These are phyloP conservation scores for Myzus persicae DNA, from an alignment of 1,140 invertebrate species.

Conservation along the genomic window DNA sequence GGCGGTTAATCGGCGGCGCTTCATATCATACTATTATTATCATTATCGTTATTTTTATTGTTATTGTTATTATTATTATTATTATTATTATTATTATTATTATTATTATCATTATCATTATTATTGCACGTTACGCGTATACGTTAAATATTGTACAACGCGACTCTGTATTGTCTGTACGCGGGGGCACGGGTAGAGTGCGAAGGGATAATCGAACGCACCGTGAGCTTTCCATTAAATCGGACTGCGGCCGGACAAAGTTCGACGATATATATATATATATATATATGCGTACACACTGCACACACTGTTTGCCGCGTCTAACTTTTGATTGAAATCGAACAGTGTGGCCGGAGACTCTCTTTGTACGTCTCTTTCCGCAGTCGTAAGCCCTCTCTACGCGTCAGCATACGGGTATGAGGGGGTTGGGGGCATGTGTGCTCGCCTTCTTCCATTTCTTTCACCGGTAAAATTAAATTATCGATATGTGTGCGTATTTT, in stretches of 20 bases:
- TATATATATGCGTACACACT: too few species aligned
- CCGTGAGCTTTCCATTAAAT: conserved; percentile 25
- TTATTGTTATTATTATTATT: too few species aligned
- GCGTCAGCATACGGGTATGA: neutral
- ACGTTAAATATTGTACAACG: neutral
- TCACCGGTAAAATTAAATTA: conserved; percentile 26
- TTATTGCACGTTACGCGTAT: neutral
- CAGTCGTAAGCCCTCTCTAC: neutral
- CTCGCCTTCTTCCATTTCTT: neutral
- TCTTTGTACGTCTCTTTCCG: neutral
- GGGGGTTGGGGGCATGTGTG: neutral
- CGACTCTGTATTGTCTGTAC: neutral
- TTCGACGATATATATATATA: conserved; percentile 15
- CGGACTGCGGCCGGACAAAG: neutral
- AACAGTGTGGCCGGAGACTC: neutral
- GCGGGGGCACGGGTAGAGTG: too few species aligned
- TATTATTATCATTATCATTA: neutral
- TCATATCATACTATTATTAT: neutral
- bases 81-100: neutral
- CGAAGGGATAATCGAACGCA: neutral
- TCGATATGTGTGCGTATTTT: neutral
- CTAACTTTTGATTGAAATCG: conserved; percentile 52
- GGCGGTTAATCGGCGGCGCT: neutral
- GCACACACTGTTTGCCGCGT: conserved; percentile 19
- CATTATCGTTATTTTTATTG: too few species aligned